phyloP scores from a whole-genome alignment of 92 coral and sea anemone species.

The Virgularia gustaviana region DNA sequence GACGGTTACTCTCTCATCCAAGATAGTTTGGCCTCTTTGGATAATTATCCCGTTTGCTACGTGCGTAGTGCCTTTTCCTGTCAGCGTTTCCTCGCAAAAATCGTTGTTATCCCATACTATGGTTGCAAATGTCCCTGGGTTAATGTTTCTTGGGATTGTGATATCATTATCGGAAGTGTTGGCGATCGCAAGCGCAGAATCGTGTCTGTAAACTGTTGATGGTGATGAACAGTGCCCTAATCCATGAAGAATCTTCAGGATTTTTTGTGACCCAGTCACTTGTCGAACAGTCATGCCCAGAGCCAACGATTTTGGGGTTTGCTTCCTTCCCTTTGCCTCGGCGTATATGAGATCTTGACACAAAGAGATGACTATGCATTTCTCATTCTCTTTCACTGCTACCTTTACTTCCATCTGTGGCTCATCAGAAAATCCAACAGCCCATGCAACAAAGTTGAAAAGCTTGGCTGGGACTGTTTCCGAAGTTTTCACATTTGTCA shows the following conservation, averaged over 20 bases:
- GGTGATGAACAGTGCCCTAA: conserved; percentile 39
- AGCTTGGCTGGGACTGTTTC: conserved; percentile 1
- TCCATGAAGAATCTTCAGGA: conserved; percentile 16
- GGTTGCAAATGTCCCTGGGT: conserved; percentile 19
- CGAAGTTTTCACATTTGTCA: not conserved
- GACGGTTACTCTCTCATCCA: not conserved
- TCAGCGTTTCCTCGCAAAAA: conserved; percentile 20
- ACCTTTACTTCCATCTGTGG: conserved; percentile 13
- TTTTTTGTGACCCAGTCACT: conserved; percentile 25
- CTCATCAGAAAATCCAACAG: not conserved
- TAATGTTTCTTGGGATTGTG: conserved; percentile 25
- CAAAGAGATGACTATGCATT: too few species aligned
- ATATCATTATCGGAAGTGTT: conserved; percentile 20
- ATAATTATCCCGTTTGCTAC: conserved; percentile 24
- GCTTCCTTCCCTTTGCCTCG: conserved; percentile 22
- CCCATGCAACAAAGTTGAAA: not conserved
- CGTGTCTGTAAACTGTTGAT: conserved; percentile 13
- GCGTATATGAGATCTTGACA: conserved; percentile 25
- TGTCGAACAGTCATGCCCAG: conserved; percentile 27
- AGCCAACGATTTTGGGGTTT: conserved; percentile 26
- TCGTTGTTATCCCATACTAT: conserved; percentile 32
- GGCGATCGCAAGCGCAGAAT: conserved; percentile 16
- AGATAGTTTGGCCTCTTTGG: conserved; percentile 22
- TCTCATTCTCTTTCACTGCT: conserved; percentile 21
- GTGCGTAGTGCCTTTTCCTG: conserved; percentile 32